phyloP scores from a whole-genome alignment of 2,888 invertebrate genomes.

The Mylabris sibirica region DNA sequence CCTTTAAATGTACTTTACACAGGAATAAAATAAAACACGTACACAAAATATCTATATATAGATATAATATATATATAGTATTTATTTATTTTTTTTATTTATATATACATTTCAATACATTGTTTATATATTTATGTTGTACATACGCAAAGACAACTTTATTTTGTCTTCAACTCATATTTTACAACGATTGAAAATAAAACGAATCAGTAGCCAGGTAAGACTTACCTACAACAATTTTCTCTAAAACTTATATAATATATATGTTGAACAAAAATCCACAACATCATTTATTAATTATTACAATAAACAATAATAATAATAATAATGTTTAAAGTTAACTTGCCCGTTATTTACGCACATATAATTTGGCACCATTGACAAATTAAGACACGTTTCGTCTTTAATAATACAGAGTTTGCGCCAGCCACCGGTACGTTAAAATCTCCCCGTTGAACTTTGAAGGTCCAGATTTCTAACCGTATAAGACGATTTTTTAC shows the following conservation, averaged over 20 bases:
- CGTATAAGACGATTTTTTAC: no score
- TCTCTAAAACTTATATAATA: slow-evolving; percentile 11
- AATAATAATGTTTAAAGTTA: not conserved
- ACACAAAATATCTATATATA: slow-evolving; percentile 28
- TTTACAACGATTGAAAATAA: slow-evolving; percentile 18
- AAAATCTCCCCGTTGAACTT: no score
- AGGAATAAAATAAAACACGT: not conserved
- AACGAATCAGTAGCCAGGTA: slow-evolving; percentile 21
- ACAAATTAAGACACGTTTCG: slow-evolving; percentile 28
- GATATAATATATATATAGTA: slow-evolving; percentile 10
- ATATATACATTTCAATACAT: slow-evolving; percentile 37
- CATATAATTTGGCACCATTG: slow-evolving; percentile 32
- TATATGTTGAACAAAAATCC: slow-evolving; percentile 21
- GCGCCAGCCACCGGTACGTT: no score
- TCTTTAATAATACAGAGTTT: slow-evolving; percentile 15
- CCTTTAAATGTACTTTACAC: slow-evolving; percentile 8
- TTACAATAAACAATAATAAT: not conserved
- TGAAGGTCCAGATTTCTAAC: no score
- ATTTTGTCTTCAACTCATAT: slow-evolving; percentile 22
- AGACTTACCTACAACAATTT: slow-evolving; percentile 29
- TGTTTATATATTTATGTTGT: slow-evolving; percentile 21
- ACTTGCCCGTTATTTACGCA: not conserved
- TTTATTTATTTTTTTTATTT: no score
- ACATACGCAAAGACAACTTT: slow-evolving; percentile 29
- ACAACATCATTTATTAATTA: not conserved